These are phyloP conservation scores for Oncorhynchus masou DNA, from an alignment of 2,113 vertebrate species.

Conservation along the genomic window DNA sequence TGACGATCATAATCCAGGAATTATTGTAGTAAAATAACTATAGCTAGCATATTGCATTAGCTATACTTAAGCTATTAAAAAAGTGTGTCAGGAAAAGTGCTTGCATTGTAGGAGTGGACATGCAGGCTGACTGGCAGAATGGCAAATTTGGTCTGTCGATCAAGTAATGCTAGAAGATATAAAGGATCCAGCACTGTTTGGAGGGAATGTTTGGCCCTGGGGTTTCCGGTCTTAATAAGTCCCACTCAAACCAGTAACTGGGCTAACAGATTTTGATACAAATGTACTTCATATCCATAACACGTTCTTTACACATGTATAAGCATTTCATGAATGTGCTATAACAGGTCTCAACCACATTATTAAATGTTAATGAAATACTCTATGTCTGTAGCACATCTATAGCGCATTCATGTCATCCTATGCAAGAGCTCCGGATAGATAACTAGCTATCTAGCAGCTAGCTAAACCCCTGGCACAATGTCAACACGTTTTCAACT, in stretches of 20 bases:
- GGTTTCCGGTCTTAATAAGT: constrained; percentile 69
- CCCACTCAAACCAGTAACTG: constrained; percentile 60
- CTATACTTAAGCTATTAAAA: constrained; percentile 45
- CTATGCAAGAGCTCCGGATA: too few relatives aligned
- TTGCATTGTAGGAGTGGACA: constrained; percentile 43
- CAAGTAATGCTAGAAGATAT: constrained; percentile 50
- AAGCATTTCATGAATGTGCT: too few relatives aligned
- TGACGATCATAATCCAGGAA: background rate
- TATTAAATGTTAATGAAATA: too few relatives aligned
- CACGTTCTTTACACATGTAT: too few relatives aligned
- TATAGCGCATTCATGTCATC: too few relatives aligned
- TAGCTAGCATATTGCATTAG: background rate
- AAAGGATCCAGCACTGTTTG: constrained; percentile 44
- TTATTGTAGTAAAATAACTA: background rate
- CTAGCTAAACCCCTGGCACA: too few relatives aligned
- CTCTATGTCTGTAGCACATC: too few relatives aligned
- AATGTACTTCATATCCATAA: background rate
- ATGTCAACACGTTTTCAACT: too few relatives aligned
- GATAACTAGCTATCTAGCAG: too few relatives aligned
- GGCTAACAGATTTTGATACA: too few relatives aligned
- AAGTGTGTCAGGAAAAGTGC: constrained; percentile 34
- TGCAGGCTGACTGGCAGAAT: constrained; percentile 45
- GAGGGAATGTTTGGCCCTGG: constrained; percentile 57
- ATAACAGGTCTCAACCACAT: too few relatives aligned
- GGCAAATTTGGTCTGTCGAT: constrained; percentile 53